Evolutionary conservation across 2,888 invertebrate species (phyloP).

Genomic region (Hyposoter dolosus): DNA sequence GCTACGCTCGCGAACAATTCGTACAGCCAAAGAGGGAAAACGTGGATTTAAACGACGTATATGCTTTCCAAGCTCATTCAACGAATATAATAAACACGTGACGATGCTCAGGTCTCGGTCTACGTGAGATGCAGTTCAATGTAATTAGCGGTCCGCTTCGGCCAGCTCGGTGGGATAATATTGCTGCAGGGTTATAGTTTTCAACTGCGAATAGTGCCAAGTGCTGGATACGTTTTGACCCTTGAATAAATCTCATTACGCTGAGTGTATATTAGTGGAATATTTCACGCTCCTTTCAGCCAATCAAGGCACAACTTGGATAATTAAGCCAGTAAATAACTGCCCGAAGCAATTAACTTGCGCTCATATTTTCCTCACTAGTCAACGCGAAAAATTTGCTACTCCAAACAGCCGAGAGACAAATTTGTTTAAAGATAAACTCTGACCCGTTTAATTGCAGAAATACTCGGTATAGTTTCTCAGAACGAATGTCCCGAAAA

Average conservation of each 20-base stretch:
- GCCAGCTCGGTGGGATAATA: constrained; percentile 57
- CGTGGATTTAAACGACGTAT: constrained; percentile 21
- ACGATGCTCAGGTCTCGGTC: constrained; percentile 38
- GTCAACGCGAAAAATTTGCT: neutral
- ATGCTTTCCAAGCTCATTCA: constrained; percentile 54
- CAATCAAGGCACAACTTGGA: neutral
- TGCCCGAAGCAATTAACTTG: neutral
- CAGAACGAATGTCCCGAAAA: neutral
- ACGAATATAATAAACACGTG: constrained; percentile 72
- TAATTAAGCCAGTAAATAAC: constrained; percentile 12
- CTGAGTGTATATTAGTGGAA: constrained; percentile 7
- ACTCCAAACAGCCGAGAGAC: neutral
- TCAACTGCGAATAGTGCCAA: constrained; percentile 60
- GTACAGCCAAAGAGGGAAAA: neutral
- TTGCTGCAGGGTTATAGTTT: constrained; percentile 21
- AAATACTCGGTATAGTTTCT: neutral
- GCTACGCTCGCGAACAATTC: neutral
- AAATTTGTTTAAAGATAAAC: neutral
- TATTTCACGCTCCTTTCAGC: constrained; percentile 7
- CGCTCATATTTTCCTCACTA: neutral
- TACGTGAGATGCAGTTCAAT: constrained; percentile 73
- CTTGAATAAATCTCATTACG: constrained; percentile 64
- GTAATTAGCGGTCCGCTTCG: constrained; percentile 54
- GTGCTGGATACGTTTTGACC: constrained; percentile 48
- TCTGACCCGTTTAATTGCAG: neutral